Conservation (phyloP, 1,140 invertebrate genomes). For the Pentalonia nigronervosa region DNA sequence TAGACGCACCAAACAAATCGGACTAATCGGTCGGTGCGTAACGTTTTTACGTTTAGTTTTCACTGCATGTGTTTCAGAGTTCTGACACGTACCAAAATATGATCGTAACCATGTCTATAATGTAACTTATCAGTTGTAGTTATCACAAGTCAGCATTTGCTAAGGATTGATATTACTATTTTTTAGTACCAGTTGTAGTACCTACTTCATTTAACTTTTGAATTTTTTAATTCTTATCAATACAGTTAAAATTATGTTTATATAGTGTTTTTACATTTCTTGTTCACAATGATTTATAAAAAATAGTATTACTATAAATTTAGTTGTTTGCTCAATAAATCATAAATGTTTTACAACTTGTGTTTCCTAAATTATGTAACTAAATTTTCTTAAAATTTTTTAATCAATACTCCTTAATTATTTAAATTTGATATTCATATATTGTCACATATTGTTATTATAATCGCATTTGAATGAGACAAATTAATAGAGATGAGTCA, state of each 20-base stretch:
- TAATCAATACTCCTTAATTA: not conserved
- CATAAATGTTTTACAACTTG: not conserved
- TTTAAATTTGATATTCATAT: not conserved
- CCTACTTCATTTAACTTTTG: not conserved
- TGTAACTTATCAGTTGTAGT: not conserved
- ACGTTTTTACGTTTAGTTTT: not conserved
- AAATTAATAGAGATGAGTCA: constrained; percentile 60
- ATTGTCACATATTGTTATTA: not conserved
- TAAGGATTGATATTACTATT: not conserved
- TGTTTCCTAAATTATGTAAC: not conserved
- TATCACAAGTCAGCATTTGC: not conserved
- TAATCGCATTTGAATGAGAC: not conserved
- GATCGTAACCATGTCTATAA: not conserved
- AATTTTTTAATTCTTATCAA: constrained; percentile 36
- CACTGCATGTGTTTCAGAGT: not conserved
- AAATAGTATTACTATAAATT: not conserved
- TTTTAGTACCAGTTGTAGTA: not conserved
- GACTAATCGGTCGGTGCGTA: not conserved
- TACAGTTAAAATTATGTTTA: constrained; percentile 27
- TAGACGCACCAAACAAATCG: not conserved
- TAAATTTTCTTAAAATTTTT: not conserved
- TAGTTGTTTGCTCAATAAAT: not conserved
- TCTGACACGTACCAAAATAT: not conserved
- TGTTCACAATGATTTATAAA: not conserved
- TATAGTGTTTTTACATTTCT: not conserved